Base-by-base conservation (phyloP, 2,888 invertebrate species). In the Ditylenchus weischeri region DNA sequence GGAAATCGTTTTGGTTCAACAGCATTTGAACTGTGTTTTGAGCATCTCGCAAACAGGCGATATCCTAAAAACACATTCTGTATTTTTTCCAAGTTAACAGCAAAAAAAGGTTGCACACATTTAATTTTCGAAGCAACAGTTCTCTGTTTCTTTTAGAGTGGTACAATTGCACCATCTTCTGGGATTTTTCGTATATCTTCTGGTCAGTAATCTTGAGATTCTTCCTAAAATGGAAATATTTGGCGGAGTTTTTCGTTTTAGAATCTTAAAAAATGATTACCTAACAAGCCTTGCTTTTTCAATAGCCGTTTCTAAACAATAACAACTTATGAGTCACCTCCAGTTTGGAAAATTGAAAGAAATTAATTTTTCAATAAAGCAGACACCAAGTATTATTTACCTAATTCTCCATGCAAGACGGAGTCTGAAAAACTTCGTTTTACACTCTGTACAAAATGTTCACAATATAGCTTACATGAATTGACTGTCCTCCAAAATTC, bases 401-500 rank as follows among this genome's bases (percentile, higher is more conserved):
- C 89, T 88, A 98, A 90, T 83, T 95, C 91, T 76, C 93, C 92
- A 89, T 95, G 92, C 62, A 98, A 90, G 38, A 91, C 90, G 84
- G 96, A 94, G 85, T 98, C 54, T 54, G 10, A 54, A 54, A 10
- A 11, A 7, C 10, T 54, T 23, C 7, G n/a, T 18, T 18, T 54
- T 5, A 23, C n/a, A 11, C n/a, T 43, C 8, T 11, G 2, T 11
- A 54, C n/a, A 54, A 54, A 54, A 29, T 15, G 4, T 21, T 21
- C 4, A 15, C 29, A 23, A 23, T 54, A 29, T 29, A 29, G 11
- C 23, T 54, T 54, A 54, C 54, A 96, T 10, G 95, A 95, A 65
- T 94, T 90, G 91, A 98, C 95, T 0, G 95, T 95, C 84, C 93
- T 91, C 84, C 96, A 98, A 86, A 96, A 98, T 21, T 93, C 93